Evolutionary conservation across 1,140 invertebrate species (phyloP).

Genomic region (Hyles vespertilio): DNA sequence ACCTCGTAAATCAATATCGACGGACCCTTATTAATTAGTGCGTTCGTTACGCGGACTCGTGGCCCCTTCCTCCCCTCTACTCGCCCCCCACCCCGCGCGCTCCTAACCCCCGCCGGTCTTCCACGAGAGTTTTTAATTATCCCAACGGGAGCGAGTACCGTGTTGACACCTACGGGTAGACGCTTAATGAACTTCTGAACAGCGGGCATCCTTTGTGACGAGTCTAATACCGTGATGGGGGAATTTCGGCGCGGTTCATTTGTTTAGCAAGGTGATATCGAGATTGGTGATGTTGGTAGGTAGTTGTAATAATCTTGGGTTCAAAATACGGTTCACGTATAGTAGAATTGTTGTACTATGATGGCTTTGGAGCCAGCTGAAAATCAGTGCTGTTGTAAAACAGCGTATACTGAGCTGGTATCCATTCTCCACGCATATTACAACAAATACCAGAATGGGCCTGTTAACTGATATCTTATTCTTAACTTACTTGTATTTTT

Average conservation of each 20-base stretch:
- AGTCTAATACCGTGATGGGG: not conserved
- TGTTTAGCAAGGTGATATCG: not conserved
- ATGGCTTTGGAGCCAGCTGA: too few relatives aligned
- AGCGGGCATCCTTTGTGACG: constrained; percentile 16
- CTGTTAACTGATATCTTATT: too few relatives aligned
- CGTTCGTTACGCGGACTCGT: constrained; percentile 57
- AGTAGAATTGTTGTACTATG: too few relatives aligned
- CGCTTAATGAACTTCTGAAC: constrained; percentile 29
- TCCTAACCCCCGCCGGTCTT: constrained; percentile 19
- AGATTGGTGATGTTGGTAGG: too few relatives aligned
- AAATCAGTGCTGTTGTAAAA: too few relatives aligned
- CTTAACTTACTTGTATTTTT: too few relatives aligned
- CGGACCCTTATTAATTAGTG: constrained; percentile 73
- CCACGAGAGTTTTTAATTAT: constrained; percentile 64
- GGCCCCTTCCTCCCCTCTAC: constrained; percentile 11
- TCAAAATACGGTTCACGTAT: too few relatives aligned
- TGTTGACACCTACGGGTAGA: constrained; percentile 43
- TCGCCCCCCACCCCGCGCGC: constrained; percentile 8
- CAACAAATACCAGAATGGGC: too few relatives aligned
- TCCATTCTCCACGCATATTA: too few relatives aligned
- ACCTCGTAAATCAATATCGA: constrained; percentile 70
- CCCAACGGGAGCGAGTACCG: constrained; percentile 33
- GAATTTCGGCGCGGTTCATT: constrained; percentile 7
- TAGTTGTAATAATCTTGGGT: too few relatives aligned
- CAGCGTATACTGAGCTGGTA: too few relatives aligned